A percentile compares a stretch with the other conserved stretches of the same genome.
Evolutionary conservation across 2,888 invertebrate species (phyloP).

Genomic region (Dorcus parallelipipedus): DNA sequence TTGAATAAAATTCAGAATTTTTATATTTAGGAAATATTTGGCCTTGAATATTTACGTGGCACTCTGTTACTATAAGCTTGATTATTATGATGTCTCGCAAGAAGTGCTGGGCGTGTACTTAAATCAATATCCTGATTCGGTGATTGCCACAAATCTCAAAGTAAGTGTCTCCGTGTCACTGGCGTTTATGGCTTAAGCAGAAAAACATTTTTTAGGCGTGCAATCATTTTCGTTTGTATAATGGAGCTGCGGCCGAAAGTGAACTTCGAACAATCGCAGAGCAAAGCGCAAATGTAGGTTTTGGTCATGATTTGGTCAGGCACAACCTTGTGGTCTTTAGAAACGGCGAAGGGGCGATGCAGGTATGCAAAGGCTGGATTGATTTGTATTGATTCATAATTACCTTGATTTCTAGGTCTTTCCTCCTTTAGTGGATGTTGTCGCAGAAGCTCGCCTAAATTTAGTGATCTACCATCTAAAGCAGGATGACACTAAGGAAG

Average conservation of each 20-base stretch:
- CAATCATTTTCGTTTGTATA: conserved; percentile 82
- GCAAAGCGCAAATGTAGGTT: conserved; percentile 67
- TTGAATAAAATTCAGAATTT: background rate
- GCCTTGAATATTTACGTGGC: conserved; percentile 97
- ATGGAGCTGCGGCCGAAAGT: conserved; percentile 91
- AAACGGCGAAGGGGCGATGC: conserved; percentile 90
- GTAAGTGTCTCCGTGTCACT: conserved; percentile 40
- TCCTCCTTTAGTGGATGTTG: conserved; percentile 88
- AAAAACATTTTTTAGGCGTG: conserved; percentile 56
- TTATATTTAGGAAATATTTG: conserved; percentile 69
- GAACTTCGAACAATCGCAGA: conserved; percentile 79
- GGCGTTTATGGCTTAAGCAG: too few relatives aligned
- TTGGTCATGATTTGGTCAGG: conserved; percentile 87
- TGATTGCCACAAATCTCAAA: conserved; percentile 92
- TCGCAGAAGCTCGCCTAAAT: conserved; percentile 95
- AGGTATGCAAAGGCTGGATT: conserved; percentile 52
- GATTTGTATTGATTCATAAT: background rate
- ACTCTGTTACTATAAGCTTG: conserved; percentile 95
- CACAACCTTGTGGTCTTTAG: conserved; percentile 95
- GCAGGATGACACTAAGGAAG: conserved; percentile 84
- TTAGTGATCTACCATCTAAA: conserved; percentile 91
- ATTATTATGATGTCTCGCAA: conserved; percentile 97
- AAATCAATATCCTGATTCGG: conserved; percentile 87
- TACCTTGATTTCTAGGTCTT: conserved; percentile 53
- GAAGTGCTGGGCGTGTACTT: conserved; percentile 94